Evolutionary conservation across 2,797 vertebrate genomes (phyloP), one percentile per base, ranked within the genome.

Genomic region (Manis pentadactyla): DNA sequence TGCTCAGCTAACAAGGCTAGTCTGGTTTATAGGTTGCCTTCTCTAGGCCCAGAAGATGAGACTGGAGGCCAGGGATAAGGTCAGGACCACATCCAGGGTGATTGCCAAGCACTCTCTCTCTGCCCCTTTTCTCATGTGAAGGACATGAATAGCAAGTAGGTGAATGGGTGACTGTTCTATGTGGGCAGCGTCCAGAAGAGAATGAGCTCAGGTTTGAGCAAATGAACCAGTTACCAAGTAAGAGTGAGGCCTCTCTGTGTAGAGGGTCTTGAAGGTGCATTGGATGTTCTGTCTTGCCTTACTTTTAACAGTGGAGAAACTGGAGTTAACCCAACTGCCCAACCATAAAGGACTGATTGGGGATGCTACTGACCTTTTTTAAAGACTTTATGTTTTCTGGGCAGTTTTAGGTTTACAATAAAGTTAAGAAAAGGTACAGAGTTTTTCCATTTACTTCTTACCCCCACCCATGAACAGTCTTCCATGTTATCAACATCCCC

Each of bases 151-250:
- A 99, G 99, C 66, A 99, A 99, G 97, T 99, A 99, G 91, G 63
- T 99, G 92, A 99, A 99, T 0, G 99, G 99, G 53, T 99, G 99
- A 68, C 51, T 98, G 68, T 94, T 99, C 51, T 99, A 99, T 0
- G 99, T 99, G 18, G 99, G 99, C n/a, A 98, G 99, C 7, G 99
- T 99, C 95, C 99, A 99, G 99, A 99, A 99, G 98, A 99, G 98
- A 99, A 98, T 4, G 99, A 99, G 94, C 99, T 99, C 98, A 99
- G 98, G 93, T 99, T 99, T 96, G 99, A 99, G 95, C 99, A 99
- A 97, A 99, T 99, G 93, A 99, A 99, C 96, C 99, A 99, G 97
- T 88, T 99, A 99, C 96, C 99, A 99, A 99, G 99, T 99, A 96
- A 98, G 93, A 42, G 64, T 27, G 49, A n/a, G 42, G 31, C 14